Evolutionary conservation across 2,113 vertebrate species (phyloP).

Genomic region (Malurus cyaneus): DNA sequence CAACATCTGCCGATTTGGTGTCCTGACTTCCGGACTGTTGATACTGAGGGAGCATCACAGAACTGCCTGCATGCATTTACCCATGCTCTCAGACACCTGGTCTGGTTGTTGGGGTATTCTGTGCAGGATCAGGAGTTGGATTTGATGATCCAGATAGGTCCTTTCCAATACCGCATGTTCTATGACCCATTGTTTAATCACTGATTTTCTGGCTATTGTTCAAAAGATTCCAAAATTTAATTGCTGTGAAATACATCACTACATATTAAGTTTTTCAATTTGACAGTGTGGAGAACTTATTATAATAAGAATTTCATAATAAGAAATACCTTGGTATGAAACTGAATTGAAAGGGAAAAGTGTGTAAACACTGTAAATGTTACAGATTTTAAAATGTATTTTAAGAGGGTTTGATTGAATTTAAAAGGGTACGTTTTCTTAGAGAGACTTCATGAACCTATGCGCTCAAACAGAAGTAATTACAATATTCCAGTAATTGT

Average conservation of each 20-base stretch:
- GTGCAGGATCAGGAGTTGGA: accelerated
- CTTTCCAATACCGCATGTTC: neutral
- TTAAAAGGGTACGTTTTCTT: neutral
- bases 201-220: neutral
- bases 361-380: neutral
- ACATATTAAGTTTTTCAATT: neutral
- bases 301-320: neutral
- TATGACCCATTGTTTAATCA: neutral
- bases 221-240: neutral
- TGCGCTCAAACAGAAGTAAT: neutral
- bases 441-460: neutral
- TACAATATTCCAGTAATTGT: neutral
- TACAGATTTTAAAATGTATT: neutral
- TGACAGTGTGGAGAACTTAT: neutral
- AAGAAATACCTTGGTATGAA: neutral
- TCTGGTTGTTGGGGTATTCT: neutral
- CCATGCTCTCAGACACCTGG: neutral
- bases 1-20: neutral
- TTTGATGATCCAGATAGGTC: neutral
- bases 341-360: neutral
- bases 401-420: neutral
- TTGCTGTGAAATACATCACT: neutral
- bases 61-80: neutral
- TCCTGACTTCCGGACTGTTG: neutral
- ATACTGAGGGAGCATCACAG: neutral